Conservation (phyloP, 2,113 vertebrate species). For the Stomatorhinus ivindoensis region DNA sequence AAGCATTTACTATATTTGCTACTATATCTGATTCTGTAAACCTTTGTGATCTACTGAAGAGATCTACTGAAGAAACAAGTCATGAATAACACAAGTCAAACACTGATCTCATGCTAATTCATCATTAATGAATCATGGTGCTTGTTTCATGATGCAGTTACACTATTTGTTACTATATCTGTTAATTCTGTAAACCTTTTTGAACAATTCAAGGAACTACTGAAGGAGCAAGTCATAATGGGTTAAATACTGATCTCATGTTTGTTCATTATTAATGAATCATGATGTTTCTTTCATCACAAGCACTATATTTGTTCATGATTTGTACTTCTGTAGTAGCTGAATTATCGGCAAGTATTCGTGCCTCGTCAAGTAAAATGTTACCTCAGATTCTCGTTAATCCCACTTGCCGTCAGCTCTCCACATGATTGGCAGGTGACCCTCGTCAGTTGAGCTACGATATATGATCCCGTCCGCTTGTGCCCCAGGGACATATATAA, state of each 20-base stretch:
- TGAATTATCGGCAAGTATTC: background rate
- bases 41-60: background rate
- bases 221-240: background rate
- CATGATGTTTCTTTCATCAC: background rate
- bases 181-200: background rate
- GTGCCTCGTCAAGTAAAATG: background rate
- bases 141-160: background rate
- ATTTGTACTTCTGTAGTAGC: background rate
- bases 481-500: background rate
- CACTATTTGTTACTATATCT: background rate
- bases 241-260: background rate
- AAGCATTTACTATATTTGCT: background rate
- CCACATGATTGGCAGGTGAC: constrained; percentile 12
- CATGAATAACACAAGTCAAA: background rate
- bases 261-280: background rate
- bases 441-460: background rate
- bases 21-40: background rate
- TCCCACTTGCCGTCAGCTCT: background rate
- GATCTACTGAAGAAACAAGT: background rate
- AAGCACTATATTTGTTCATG: background rate
- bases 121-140: background rate
- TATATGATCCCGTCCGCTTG: constrained; percentile 4
- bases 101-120: background rate
- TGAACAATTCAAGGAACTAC: background rate
- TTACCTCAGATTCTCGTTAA: background rate